Base-by-base conservation (phyloP, 2,797 vertebrate species). In the Vireo griseus region DNA sequence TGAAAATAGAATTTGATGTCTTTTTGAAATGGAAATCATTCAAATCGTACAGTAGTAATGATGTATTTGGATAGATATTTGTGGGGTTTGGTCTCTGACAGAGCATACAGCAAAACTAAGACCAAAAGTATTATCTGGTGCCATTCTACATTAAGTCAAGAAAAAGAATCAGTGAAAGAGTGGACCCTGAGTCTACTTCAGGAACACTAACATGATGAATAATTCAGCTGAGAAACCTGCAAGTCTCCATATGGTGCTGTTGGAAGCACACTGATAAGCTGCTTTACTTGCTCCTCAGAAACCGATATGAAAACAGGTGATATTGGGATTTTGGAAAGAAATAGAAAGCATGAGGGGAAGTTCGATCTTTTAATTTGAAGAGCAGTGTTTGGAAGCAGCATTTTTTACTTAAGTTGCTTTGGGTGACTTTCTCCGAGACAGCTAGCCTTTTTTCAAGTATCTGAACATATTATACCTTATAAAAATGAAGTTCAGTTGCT, bases 191-290 rank as follows among this genome's bases (percentile, higher is more conserved):
- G 39, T 54, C 80, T 84, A 69, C 58, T 72, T 86, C 37, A 90
- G 26, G 57, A 93, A 47, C 39, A 71, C 4, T 33, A 92, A 13
- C 6, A 6, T 50, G 26, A 88, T 54, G 22, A 91, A 91, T 92
- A 89, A 91, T 93, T 93, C 73, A 88, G 16, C 51, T 82, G 63
- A 86, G 55, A 81, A 94, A 91, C 68, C 68, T 55, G n/a, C 58
- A 45, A 42, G 48, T 88, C 75, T 90, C 90, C 76, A 75, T 88
- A 91, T 83, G 71, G 63, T 69, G 9, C 16, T 59, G 16, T 89
- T 81, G 82, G 35, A 86, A 88, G 50, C 6, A 1, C 44, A 90
- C 19, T 62, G 72, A 87, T 82, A 91, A 86, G n/a, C 63, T 57
- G 19, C 28, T 88, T 86, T 58, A 8, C 42, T 90, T 81, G 47